Evolutionary conservation across 2,888 invertebrate genomes (phyloP).

Genomic region (Oeneis ivallda): DNA sequence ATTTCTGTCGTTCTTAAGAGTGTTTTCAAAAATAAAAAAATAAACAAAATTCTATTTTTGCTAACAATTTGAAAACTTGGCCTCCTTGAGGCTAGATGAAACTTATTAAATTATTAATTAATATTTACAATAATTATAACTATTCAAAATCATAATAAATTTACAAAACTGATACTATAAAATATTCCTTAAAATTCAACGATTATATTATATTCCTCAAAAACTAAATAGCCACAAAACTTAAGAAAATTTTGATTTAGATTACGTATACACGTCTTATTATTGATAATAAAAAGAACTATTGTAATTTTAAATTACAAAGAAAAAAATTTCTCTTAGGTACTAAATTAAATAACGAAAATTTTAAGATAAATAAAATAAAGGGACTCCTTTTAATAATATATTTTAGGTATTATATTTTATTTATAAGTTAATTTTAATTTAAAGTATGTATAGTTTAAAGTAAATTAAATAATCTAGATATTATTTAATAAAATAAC

Average conservation of each 20-base stretch:
- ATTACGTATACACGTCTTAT: background rate
- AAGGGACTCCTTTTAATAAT: no score
- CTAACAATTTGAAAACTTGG: conserved; percentile 10
- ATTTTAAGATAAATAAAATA: no score
- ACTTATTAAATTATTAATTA: background rate
- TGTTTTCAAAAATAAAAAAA: background rate
- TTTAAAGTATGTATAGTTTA: no score
- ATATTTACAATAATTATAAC: conserved; percentile 19
- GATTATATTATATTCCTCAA: background rate
- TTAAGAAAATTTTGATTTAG: background rate
- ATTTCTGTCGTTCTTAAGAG: background rate
- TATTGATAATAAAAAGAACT: background rate
- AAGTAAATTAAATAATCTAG: background rate
- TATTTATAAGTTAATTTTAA: no score
- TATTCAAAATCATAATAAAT: conserved; percentile 8
- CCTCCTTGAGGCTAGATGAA: conserved; percentile 6
- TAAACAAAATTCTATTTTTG: background rate
- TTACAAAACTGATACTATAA: conserved; percentile 5
- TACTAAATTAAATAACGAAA: no score
- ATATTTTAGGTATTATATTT: no score
- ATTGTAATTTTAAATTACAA: background rate
- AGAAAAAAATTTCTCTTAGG: background rate
- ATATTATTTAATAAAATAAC: background rate
- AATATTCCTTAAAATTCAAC: conserved; percentile 14
- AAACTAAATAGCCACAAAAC: background rate